Percentiles rank a stretch among this genome's conserved stretches.
These are phyloP conservation scores for Patella depressa DNA, from an alignment of 2,888 invertebrate genomes.

Conservation along the genomic window DNA sequence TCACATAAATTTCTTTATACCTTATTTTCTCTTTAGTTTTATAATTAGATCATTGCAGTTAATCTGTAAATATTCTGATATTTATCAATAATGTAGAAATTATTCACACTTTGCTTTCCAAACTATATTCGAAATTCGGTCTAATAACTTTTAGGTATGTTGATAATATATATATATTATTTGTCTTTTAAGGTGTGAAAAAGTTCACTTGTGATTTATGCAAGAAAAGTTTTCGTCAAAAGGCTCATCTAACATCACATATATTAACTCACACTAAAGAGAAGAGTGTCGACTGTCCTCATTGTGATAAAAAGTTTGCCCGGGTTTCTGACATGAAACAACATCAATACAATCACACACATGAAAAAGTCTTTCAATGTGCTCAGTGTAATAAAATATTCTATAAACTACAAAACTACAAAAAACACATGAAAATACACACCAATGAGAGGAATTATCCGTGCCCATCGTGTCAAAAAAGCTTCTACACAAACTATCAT, in stretches of 20 bases:
- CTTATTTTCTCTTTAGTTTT: too few species aligned
- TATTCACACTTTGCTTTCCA: too few species aligned
- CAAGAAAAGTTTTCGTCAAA: constrained; percentile 60
- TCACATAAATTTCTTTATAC: too few species aligned
- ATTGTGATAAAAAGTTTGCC: constrained; percentile 58
- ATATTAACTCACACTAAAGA: constrained; percentile 58
- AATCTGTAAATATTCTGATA: too few species aligned
- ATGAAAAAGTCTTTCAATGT: constrained; percentile 54
- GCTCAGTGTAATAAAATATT: constrained; percentile 56
- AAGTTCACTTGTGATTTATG: constrained; percentile 58
- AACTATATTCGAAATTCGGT: too few species aligned
- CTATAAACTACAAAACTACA: constrained; percentile 58
- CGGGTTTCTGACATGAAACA: constrained; percentile 56
- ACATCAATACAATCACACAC: constrained; percentile 62
- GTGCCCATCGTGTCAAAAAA: constrained; percentile 55
- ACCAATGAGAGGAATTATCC: constrained; percentile 53
- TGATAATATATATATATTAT: not conserved
- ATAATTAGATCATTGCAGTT: too few species aligned
- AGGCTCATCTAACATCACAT: constrained; percentile 62
- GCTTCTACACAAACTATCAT: constrained; percentile 60
- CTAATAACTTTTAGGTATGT: too few species aligned
- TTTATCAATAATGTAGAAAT: too few species aligned
- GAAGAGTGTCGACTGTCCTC: constrained; percentile 55
- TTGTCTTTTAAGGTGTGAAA: constrained; percentile 46
- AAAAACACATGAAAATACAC: constrained; percentile 61